Evolutionary conservation across 2,888 invertebrate genomes (phyloP), one percentile per base, ranked within the genome.

Genomic region (Pammene fasciana): DNA sequence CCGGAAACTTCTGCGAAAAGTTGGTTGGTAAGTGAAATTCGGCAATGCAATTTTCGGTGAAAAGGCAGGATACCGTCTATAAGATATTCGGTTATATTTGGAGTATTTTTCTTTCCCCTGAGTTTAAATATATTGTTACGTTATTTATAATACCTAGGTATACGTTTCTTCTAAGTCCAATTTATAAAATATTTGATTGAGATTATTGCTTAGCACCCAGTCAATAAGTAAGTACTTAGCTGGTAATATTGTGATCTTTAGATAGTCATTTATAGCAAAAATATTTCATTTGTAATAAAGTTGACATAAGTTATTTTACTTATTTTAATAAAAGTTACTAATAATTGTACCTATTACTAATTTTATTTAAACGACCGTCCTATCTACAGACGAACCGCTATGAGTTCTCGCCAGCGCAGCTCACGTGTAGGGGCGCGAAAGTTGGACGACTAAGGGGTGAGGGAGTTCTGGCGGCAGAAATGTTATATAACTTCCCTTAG

Each of bases 161-260:
- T 34, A 45, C 18, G 16, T 38, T 36, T 38, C n/a, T n/a, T 41
- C 16, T 59, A 67, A 52, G 36, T 18, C 43, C 43, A 16, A 60
- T 50, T 60, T 67, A 60, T 50, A 18, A 34, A 45, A 55, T 41
- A 55, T 43, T n/a, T 50, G 14, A 65, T 54, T 68, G 68, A 68
- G 68, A 68, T 68, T 68, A 68, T 68, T 46, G 56, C 36, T 64
- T 68, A 67, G 46, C 36, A 54, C 57, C 68, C 56, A 68, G 68
- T 68, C 68, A 68, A 68, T 50, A 16, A 59, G 52, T 66, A 54
- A 54, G 54, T 54, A n/a, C n/a, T n/a, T n/a, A 65, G 56, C 14
- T 54, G 14, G n/a, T 43, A 64, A 65, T 59, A 68, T 68, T 68
- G 68, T 68, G 68, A 68, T 68, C 57, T 68, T 57, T 59, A 59